These are phyloP conservation scores for Drosophila guanche DNA, from an alignment of 1,140 invertebrate genomes.

Conservation along the genomic window DNA sequence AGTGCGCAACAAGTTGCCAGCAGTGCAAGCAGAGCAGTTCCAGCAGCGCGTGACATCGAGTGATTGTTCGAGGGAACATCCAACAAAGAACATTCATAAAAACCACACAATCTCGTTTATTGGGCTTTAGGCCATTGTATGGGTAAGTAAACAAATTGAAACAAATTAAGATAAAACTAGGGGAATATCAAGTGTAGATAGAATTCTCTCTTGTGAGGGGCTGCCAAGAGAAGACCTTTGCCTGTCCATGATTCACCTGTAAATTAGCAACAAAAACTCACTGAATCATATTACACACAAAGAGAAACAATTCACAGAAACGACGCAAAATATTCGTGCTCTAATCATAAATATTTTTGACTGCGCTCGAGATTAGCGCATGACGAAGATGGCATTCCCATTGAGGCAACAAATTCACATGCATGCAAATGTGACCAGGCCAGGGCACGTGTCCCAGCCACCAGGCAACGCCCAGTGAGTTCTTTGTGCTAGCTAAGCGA, in stretches of 20 bases:
- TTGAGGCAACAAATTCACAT: background rate
- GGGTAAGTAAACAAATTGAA: slow-evolving; percentile 64
- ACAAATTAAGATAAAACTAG: background rate
- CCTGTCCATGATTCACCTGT: slow-evolving; percentile 32
- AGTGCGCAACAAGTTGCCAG: slow-evolving; percentile 15
- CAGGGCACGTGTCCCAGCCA: slow-evolving; percentile 16
- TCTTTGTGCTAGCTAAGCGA: too few relatives aligned
- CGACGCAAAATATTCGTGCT: slow-evolving; percentile 30
- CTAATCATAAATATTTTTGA: slow-evolving; percentile 26
- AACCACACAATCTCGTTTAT: slow-evolving; percentile 69
- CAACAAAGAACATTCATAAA: slow-evolving; percentile 28
- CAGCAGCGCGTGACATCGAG: slow-evolving; percentile 15
- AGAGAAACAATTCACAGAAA: background rate
- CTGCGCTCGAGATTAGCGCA: slow-evolving; percentile 30
- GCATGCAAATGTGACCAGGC: background rate
- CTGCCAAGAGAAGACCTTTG: background rate
- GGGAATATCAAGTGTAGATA: slow-evolving; percentile 15
- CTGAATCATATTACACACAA: slow-evolving; percentile 62
- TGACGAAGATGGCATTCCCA: slow-evolving; percentile 8
- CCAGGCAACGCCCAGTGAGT: too few relatives aligned
- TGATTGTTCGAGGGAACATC: slow-evolving; percentile 7
- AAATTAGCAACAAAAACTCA: slow-evolving; percentile 31
- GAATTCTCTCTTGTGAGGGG: background rate
- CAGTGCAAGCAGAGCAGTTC: slow-evolving; percentile 54
- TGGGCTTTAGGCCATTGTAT: slow-evolving; percentile 84